Evolutionary conservation across 2,888 invertebrate species (phyloP), one percentile per base, ranked within the genome.

Genomic region (Cryptus armator): DNA sequence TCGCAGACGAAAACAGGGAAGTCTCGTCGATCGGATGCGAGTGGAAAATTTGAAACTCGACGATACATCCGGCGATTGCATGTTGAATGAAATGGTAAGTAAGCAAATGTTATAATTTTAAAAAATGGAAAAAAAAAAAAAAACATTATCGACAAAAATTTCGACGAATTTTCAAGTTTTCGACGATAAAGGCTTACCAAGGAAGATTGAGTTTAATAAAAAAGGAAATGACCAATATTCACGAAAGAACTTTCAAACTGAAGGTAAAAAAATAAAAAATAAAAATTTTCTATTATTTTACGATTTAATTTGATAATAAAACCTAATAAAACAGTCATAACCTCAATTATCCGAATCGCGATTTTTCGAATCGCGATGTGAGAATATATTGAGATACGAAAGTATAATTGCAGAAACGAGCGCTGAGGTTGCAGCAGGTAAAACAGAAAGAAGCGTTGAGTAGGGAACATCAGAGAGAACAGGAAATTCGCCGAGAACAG

Each of bases 211-310:
- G 89, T 16, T 90, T 88, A 64, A 92, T 95, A 59, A 94, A 94
- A 85, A 94, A 92, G 84, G 94, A 94, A 86, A 94, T 95, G 94
- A 87, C 90, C 66, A 85, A 85, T 48, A 89, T 94, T 68, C 94
- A 94, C 86, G 94, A 94, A 72, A 91, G 92, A 86, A 93, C 93
- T 66, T 88, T 90, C 1, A 94, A 94, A 88, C 88, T 95, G 48
- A 94, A 94, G 91, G 94, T 94, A 89, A 78, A 14, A n/a, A n/a
- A n/a, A n/a, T n/a, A n/a, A n/a, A n/a, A n/a, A n/a, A n/a, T n/a
- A n/a, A n/a, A n/a, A n/a, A n/a, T n/a, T n/a, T n/a, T 10, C 12
- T 24, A 2, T 43, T 1, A 32, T 59, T 44, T 75, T 16, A 37
- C 29, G 5, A 12, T 43, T 43, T n/a, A 7, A 76, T 48, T 66